Conservation (phyloP, 2,797 vertebrate genomes). For the Rhynchonycteris naso region DNA sequence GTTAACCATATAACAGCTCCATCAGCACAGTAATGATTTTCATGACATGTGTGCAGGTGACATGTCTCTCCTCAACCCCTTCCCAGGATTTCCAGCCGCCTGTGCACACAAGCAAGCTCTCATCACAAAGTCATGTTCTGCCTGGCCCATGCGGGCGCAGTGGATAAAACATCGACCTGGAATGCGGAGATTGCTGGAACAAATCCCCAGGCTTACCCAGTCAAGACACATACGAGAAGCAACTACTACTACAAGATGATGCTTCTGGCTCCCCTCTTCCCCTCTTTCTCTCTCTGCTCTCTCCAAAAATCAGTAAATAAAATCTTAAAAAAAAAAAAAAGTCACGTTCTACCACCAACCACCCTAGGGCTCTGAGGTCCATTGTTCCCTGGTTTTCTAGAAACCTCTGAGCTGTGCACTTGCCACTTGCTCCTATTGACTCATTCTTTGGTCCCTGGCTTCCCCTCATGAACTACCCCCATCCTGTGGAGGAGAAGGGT, state of each 20-base stretch:
- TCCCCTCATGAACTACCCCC: background rate
- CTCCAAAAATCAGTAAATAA: no score
- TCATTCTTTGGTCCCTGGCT: background rate
- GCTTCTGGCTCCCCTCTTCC: no score
- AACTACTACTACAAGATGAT: no score
- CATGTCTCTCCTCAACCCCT: background rate
- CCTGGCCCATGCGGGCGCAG: no score
- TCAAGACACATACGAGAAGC: no score
- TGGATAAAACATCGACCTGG: no score
- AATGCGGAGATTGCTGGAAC: no score
- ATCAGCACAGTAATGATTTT: background rate
- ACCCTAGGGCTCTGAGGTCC: background rate
- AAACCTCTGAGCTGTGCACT: accelerated
- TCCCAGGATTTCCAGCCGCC: background rate
- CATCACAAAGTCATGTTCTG: background rate
- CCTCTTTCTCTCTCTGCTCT: no score
- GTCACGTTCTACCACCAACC: background rate
- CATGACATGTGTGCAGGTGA: background rate
- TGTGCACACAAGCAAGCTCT: background rate
- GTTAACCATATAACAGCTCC: background rate
- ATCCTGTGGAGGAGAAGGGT: background rate
- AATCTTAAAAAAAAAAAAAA: background rate
- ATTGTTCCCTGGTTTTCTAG: background rate
- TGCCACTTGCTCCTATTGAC: background rate
- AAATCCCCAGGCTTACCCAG: no score